Base-by-base conservation (phyloP, 2,113 vertebrate genomes). In the Rostratula benghalensis region DNA sequence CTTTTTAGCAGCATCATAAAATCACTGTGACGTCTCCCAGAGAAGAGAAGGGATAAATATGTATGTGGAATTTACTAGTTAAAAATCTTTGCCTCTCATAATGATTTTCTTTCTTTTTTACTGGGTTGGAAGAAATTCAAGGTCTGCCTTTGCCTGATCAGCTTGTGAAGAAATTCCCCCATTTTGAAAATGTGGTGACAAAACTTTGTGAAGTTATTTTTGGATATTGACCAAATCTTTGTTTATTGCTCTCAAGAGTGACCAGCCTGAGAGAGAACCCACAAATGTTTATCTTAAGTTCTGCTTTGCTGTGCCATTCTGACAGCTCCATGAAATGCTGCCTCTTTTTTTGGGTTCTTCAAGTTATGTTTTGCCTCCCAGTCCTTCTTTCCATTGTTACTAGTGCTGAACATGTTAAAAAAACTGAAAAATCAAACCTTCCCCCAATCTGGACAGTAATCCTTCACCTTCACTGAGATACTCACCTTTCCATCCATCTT, bases 1-100 rank as follows among this genome's bases (percentile, higher is more conserved):
- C 73, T 91, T 71, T 83, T 85, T 46, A 92, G 56, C 51, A 95
- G 61, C 69, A 94, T 94, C 89, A 79, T 95, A 96, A 97, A 94
- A 92, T 94, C 39, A 84, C 50, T 60, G 18, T 95, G 95, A 95
- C 2, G 1, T 94, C 28, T 50, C 51, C 81, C 30, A 31, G 84
- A 91, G 69, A 86, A 92, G 73, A 89, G 73, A 92, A 89, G 3
- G 9, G 24, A 70, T 87, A 87, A 78, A 83, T 0, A 3, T 51
- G 7, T n/a, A 28, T 30, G 18, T 56, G 77, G 20, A 61, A 24
- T 56, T 86, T n/a, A 60, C 78, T 71, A 64, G 21, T 57, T 64
- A 59, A 89, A 79, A 70, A 71, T 82, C 57, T 73, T 73, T 89
- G 23, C 51, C 20, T 96, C n/a, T 81, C 37, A 56, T 61, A 48